phyloP scores from a whole-genome alignment of 2,888 invertebrate genomes.

The Tetranychus truncatus region DNA sequence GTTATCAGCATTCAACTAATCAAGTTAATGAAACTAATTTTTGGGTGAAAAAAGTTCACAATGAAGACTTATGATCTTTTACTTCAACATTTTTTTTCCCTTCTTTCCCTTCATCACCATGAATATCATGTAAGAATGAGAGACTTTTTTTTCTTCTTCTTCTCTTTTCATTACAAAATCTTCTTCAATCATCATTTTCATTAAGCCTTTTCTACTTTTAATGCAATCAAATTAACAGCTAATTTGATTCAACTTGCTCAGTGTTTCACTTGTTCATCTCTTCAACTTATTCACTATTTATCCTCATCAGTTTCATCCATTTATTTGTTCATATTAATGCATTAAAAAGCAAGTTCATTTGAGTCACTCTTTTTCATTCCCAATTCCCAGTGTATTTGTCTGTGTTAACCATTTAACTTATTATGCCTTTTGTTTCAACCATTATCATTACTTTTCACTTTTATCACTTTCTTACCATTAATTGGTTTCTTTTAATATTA shows the following conservation, averaged over 20 bases:
- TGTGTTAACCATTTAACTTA: too few species aligned
- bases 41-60: too few species aligned
- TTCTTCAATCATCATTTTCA: not conserved
- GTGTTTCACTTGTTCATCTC: not conserved
- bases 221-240: not conserved
- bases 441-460: too few species aligned
- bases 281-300: not conserved
- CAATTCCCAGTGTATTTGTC: not conserved
- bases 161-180: not conserved
- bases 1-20: too few species aligned
- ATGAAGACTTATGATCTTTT: too few species aligned
- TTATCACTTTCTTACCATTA: too few species aligned
- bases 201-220: not conserved
- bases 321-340: not conserved
- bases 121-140: too few species aligned
- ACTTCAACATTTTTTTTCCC: too few species aligned
- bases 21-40: too few species aligned
- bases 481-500: too few species aligned
- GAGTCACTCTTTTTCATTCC: not conserved
- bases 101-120: too few species aligned
- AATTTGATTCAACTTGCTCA: not conserved
- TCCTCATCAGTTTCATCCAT: not conserved
- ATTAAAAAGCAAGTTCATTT: not conserved
- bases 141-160: not conserved
- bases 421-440: too few species aligned